phyloP scores from a whole-genome alignment of 2,113 vertebrate species.

The Pycnonotus jocosus region DNA sequence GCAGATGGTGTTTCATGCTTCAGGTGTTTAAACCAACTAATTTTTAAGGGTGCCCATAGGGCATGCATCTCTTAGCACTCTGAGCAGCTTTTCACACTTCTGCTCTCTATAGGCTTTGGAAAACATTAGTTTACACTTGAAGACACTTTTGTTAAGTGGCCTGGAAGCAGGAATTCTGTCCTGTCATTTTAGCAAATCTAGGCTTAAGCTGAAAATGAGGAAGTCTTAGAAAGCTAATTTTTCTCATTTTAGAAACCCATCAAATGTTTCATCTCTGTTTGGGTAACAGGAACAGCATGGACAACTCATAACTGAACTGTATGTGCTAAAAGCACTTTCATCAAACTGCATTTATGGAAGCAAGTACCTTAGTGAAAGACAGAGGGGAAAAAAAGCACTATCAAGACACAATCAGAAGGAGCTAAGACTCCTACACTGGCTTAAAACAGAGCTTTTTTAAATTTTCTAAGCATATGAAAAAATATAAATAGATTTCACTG shows the following conservation, averaged over 20 bases:
- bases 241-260: neutral
- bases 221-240: neutral
- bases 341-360: neutral
- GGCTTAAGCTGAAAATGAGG: neutral
- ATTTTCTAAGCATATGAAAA: neutral
- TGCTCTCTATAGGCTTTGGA: neutral
- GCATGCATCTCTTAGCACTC: conserved; percentile 43
- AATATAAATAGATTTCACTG: neutral
- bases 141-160: conserved; percentile 22
- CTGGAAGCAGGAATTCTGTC: conserved; percentile 3
- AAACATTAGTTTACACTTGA: conserved; percentile 24
- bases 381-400: neutral
- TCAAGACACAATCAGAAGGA: neutral
- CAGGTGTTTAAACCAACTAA: conserved; percentile 2
- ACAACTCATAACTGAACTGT: neutral
- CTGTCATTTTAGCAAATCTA: neutral
- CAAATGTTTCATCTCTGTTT: neutral
- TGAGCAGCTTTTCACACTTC: conserved; percentile 55
- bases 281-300: neutral
- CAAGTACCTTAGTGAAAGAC: neutral
- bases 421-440: neutral
- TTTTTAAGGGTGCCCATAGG: neutral
- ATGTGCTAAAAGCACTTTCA: neutral
- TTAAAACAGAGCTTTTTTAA: neutral
- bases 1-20: conserved; percentile 38